Evolutionary conservation across 2,797 vertebrate species (phyloP).

Genomic region (Manis crassicaudata): DNA sequence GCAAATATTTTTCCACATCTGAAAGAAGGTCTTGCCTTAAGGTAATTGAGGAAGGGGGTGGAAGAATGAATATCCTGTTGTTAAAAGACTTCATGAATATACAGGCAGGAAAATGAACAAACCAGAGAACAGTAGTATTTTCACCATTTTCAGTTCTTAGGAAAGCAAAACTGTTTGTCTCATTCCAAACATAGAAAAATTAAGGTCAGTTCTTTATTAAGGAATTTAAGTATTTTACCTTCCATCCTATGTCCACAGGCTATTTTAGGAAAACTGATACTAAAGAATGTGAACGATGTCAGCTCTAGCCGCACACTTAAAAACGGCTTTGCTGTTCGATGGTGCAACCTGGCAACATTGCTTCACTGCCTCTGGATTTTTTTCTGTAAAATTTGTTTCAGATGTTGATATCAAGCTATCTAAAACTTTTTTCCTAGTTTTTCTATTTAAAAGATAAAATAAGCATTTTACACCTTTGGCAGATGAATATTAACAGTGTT

Average conservation of each 20-base stretch:
- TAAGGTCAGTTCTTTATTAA: constrained; percentile 81
- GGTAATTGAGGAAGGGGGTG: constrained; percentile 74
- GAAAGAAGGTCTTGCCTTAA: constrained; percentile 79
- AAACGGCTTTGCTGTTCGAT: constrained; percentile 67
- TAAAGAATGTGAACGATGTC: constrained; percentile 78
- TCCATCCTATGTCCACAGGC: constrained; percentile 80
- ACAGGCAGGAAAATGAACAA: constrained; percentile 70
- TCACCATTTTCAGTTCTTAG: constrained; percentile 71
- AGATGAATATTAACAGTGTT: constrained; percentile 40
- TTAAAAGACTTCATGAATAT: constrained; percentile 71
- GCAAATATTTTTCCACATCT: constrained; percentile 81
- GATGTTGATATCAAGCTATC: constrained; percentile 49
- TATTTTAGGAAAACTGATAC: constrained; percentile 82
- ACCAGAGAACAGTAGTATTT: constrained; percentile 46
- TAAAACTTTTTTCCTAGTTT: constrained; percentile 48
- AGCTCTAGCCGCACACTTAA: constrained; percentile 75
- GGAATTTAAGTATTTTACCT: constrained; percentile 85
- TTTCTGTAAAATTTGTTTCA: constrained; percentile 66
- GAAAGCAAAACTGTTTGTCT: constrained; percentile 80
- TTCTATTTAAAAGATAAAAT: constrained; percentile 38
- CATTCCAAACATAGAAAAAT: constrained; percentile 83
- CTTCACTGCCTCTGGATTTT: constrained; percentile 39
- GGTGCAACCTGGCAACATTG: constrained; percentile 64
- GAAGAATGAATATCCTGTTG: constrained; percentile 74
- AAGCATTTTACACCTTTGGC: neutral